Conservation (phyloP, 1,140 invertebrate genomes). For the Formica selysi region DNA sequence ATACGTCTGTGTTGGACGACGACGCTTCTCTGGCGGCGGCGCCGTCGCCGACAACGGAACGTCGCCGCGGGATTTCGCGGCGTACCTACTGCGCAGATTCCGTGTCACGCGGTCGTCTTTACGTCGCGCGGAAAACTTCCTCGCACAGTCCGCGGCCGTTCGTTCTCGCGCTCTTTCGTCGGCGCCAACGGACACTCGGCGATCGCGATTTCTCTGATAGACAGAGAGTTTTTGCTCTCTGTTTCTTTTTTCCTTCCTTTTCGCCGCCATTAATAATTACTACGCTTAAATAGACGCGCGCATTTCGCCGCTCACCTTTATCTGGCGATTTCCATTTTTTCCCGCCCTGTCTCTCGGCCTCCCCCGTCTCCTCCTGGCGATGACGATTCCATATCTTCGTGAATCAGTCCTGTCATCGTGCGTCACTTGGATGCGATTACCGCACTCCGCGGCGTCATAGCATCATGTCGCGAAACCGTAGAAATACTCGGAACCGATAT, state of each 20-base stretch:
- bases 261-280: neutral
- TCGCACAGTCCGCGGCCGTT: conserved; percentile 45
- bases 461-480: conserved; percentile 26
- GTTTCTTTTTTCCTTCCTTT: neutral
- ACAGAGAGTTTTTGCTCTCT: neutral
- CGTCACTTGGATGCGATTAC: conserved; percentile 7
- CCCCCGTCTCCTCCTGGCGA: neutral
- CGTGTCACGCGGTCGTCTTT: conserved; percentile 71
- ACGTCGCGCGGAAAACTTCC: conserved; percentile 65
- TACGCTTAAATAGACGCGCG: neutral
- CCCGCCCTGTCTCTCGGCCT: neutral
- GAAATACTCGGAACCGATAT: neutral
- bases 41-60: neutral
- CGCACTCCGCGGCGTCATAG: neutral
- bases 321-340: neutral
- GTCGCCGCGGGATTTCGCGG: conserved; percentile 55
- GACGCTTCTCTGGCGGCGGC: neutral
- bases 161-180: conserved; percentile 32
- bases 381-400: neutral
- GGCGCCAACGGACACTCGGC: conserved; percentile 53
- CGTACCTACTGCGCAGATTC: conserved; percentile 75
- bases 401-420: conserved; percentile 17
- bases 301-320: conserved; percentile 22
- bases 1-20: conserved; percentile 19
- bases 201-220: neutral